phyloP scores from a whole-genome alignment of 2,888 invertebrate genomes.

The Brenthis hecate region DNA sequence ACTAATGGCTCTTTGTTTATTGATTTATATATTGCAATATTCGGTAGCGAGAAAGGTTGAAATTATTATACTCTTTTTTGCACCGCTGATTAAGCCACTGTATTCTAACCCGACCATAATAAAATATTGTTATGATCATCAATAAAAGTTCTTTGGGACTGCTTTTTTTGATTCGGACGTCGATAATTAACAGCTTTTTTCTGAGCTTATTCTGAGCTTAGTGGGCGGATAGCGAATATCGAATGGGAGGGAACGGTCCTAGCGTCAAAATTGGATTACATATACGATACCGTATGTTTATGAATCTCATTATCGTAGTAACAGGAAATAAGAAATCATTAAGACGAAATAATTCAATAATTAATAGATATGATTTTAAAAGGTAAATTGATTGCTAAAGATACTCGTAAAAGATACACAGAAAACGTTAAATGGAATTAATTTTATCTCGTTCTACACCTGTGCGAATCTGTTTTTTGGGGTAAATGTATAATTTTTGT shows the following conservation, averaged over 20 bases:
- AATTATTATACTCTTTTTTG: constrained; percentile 62
- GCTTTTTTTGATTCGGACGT: constrained; percentile 57
- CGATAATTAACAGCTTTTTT: constrained; percentile 61
- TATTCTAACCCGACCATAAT: constrained; percentile 50
- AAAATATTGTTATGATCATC: constrained; percentile 37
- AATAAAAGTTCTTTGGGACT: constrained; percentile 39
- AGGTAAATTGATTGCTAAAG: constrained; percentile 15
- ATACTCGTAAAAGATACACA: constrained; percentile 16
- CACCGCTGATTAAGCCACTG: constrained; percentile 67
- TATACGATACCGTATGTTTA: constrained; percentile 55
- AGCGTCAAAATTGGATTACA: constrained; percentile 50
- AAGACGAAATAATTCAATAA: constrained; percentile 31
- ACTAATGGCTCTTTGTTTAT: constrained; percentile 81
- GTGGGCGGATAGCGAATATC: constrained; percentile 64
- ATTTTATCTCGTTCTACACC: background rate
- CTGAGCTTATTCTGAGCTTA: constrained; percentile 31
- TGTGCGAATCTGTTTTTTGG: constrained; percentile 6
- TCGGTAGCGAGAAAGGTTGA: constrained; percentile 74
- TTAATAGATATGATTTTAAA: constrained; percentile 34
- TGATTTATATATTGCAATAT: constrained; percentile 79
- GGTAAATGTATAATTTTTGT: background rate
- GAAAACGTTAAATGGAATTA: constrained; percentile 20
- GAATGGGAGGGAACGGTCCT: constrained; percentile 61
- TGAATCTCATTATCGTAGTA: constrained; percentile 52
- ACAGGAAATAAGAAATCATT: constrained; percentile 40